Percentiles rank a stretch among this genome's conserved stretches.
Conservation (phyloP, 2,797 vertebrate genomes). For the Mallotus villosus region DNA sequence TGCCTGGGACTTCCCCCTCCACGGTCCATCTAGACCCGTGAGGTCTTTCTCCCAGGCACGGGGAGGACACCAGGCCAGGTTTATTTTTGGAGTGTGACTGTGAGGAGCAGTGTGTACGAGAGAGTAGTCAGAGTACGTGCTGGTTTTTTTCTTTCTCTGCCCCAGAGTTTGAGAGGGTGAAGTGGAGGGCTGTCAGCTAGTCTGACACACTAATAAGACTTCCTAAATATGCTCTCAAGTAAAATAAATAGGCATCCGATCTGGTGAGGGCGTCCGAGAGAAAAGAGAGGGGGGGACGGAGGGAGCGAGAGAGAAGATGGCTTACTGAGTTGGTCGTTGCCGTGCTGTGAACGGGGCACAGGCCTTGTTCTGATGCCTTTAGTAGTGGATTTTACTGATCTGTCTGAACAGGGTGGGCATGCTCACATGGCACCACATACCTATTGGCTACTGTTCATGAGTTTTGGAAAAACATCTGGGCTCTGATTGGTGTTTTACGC, state of each 20-base stretch:
- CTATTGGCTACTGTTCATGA: too few relatives aligned
- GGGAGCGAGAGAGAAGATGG: background rate
- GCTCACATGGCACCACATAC: too few relatives aligned
- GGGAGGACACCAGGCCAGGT: constrained; percentile 45
- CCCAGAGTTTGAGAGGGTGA: constrained; percentile 43
- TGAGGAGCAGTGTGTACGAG: constrained; percentile 38
- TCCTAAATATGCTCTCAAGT: constrained; percentile 42
- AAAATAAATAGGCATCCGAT: constrained; percentile 31
- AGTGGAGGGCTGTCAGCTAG: constrained; percentile 48
- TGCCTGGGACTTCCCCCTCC: constrained; percentile 35
- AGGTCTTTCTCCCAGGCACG: constrained; percentile 48
- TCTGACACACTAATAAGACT: constrained; percentile 50
- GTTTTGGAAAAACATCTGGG: too few relatives aligned
- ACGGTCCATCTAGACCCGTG: constrained; percentile 40
- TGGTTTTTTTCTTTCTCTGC: constrained; percentile 40
- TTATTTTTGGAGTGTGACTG: constrained; percentile 55
- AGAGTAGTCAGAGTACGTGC: constrained; percentile 55
- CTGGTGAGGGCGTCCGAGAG: constrained; percentile 9
- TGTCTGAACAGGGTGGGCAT: too few relatives aligned
- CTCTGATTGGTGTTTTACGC: too few relatives aligned
- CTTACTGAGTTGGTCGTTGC: constrained; percentile 20
- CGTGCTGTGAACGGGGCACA: background rate
- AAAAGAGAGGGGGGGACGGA: background rate
- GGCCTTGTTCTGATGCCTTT: constrained; percentile 17
- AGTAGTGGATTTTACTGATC: background rate